Percentiles rank a stretch among this genome's conserved stretches.
Conservation (phyloP, 64 coral and sea anemone genomes). For the Cladopsammia gracilis region DNA sequence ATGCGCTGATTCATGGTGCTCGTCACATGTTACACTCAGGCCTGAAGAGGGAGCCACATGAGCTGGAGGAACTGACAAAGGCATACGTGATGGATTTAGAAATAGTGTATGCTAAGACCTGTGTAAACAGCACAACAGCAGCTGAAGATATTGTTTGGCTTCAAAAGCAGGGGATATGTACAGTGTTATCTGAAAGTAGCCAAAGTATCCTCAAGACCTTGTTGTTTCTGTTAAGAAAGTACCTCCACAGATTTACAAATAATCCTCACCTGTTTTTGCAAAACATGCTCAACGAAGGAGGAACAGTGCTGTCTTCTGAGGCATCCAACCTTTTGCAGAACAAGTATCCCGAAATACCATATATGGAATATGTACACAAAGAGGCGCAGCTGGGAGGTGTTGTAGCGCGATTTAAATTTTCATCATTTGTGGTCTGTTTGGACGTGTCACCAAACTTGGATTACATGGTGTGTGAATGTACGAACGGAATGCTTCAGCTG, state of each 20-base stretch:
- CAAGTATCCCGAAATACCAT: conserved; percentile 12
- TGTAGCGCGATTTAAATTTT: neutral
- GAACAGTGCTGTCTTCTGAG: neutral
- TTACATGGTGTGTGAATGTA: conserved; percentile 23
- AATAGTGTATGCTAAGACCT: neutral
- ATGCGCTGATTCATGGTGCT: neutral
- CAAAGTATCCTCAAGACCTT: neutral
- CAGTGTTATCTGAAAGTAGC: neutral
- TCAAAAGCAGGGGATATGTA: neutral
- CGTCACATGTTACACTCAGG: neutral
- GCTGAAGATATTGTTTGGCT: conserved; percentile 3
- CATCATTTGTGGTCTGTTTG: neutral
- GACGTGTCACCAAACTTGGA: neutral
- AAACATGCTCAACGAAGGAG: neutral
- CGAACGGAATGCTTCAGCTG: neutral
- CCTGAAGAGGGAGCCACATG: neutral
- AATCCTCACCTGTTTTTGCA: neutral
- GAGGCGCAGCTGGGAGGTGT: neutral
- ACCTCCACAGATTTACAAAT: neutral
- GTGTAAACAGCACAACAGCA: neutral
- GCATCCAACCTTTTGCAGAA: neutral
- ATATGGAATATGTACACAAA: neutral
- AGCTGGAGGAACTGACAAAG: neutral
- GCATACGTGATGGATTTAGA: neutral
- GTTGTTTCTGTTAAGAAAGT: neutral